Evolutionary conservation across 2,888 invertebrate species (phyloP), one percentile per base, ranked within the genome.

Genomic region (Dendrolimus houi): DNA sequence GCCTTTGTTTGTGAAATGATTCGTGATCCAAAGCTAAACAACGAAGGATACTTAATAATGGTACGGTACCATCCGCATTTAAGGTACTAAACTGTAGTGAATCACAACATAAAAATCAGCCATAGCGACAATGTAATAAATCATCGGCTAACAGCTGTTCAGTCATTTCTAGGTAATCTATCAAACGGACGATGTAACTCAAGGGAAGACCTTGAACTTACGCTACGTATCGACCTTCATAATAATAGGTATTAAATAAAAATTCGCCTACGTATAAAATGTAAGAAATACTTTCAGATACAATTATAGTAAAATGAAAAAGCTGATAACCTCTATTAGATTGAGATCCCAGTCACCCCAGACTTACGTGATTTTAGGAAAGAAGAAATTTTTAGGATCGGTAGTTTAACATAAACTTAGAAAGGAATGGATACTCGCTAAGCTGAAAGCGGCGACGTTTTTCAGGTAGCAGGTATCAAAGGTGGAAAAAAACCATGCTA

Each of bases 41-140:
- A 62, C 14, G 52, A 52, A 57, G 47, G 56, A 59, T 61, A 58
- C 58, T n/a, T 56, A 61, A 55, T 61, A 53, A 57, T 41, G 3
- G 9, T 47, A 57, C 56, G 57, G 57, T 58, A 42, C 57, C 52
- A 55, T 52, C 17, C 41, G 29, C 42, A 47, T 8, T 47, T 47
- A 9, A 12, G 12, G 47, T 47, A 47, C 9, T 0, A 12, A 47
- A 7, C 7, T 47, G 9, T 47, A 9, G 47, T 47, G 12, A 47
- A 47, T 10, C 47, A 47, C 47, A 47, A 47, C 12, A 47, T 7
- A 47, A 47, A 29, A 47, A 47, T 47, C 9, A 47, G 47, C 12
- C 9, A 12, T 47, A 47, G 47, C 12, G 9, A 47, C 12, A 47
- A 12, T 47, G 12, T 58, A 59, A 14, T 57, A 58, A 61, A 54